A percentile compares a stretch with the other conserved stretches of the same genome.
These are phyloP conservation scores for Heliothis subflexa DNA, from an alignment of 1,140 invertebrate species.

Conservation along the genomic window DNA sequence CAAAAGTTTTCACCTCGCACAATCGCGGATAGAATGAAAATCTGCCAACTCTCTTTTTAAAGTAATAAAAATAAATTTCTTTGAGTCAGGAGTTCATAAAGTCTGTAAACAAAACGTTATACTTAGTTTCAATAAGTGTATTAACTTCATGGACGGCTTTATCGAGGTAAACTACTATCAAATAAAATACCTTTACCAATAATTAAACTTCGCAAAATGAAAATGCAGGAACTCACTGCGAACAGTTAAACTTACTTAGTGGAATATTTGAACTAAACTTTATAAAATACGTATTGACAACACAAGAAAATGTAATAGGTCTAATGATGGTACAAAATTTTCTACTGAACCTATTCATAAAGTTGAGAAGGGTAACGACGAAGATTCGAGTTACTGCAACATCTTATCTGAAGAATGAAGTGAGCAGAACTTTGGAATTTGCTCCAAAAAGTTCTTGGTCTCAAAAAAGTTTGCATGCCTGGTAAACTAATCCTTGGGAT, in stretches of 20 bases:
- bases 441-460: not conserved
- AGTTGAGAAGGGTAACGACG: no score
- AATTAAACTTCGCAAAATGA: no score
- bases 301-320: no score
- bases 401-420: no score
- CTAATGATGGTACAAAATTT: no score
- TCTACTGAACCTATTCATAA: no score
- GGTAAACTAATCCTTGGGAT: constrained; percentile 8
- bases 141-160: not conserved
- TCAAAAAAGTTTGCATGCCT: not conserved
- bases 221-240: no score
- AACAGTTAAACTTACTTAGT: no score
- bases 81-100: not conserved
- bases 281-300: no score
- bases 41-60: constrained; percentile 1
- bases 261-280: no score
- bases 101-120: not conserved
- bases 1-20: constrained; percentile 26
- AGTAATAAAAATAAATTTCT: constrained; percentile 17
- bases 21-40: constrained; percentile 23
- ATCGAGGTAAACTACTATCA: not conserved
- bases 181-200: not conserved
- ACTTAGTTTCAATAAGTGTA: constrained; percentile 1
- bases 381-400: no score
- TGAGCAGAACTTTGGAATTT: not conserved